phyloP scores from a whole-genome alignment of 2,113 vertebrate species.

The Sinocyclocheilus rhinocerous region DNA sequence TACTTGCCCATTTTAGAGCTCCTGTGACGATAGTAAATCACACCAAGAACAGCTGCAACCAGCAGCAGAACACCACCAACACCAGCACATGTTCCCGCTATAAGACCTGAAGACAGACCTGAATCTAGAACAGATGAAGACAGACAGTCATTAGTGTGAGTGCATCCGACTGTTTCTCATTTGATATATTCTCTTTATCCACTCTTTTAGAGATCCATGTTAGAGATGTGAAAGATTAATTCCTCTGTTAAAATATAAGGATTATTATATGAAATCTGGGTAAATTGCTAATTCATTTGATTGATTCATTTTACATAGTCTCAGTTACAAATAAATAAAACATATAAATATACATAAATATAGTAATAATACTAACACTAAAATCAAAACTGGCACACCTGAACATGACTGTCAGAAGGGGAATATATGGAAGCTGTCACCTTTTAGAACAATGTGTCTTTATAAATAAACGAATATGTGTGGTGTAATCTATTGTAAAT shows the following conservation, averaged over 20 bases:
- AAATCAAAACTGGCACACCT: too few species aligned
- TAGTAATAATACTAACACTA: too few species aligned
- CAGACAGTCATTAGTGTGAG: neutral
- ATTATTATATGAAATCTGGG: neutral
- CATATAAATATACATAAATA: too few species aligned
- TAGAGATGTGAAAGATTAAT: neutral
- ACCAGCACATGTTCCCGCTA: neutral
- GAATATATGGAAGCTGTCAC: neutral
- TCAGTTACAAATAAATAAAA: too few species aligned
- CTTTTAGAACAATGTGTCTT: neutral
- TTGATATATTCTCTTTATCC: neutral
- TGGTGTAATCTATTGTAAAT: neutral
- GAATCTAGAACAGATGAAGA: neutral
- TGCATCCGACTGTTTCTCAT: neutral
- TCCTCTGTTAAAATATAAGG: neutral
- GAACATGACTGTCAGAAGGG: too few species aligned
- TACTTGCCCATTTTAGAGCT: neutral
- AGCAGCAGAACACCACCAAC: neutral
- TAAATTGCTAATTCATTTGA: neutral
- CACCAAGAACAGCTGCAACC: neutral
- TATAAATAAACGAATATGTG: neutral
- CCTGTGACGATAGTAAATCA: neutral
- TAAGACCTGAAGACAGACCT: neutral
- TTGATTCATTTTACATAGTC: too few species aligned
- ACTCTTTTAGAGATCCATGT: neutral